These are phyloP conservation scores for Ridgeia piscesae DNA, from an alignment of 1,140 invertebrate species.

Conservation along the genomic window DNA sequence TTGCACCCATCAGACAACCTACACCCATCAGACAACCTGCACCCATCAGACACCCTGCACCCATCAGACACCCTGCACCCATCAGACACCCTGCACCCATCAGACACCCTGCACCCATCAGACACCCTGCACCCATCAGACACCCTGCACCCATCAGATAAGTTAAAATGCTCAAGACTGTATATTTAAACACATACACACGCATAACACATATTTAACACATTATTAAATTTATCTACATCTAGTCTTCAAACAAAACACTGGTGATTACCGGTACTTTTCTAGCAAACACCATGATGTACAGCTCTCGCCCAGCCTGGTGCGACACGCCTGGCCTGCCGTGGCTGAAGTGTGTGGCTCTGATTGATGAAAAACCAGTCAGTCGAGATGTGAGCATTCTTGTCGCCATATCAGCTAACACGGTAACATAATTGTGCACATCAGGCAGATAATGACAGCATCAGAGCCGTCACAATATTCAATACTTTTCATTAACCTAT, in stretches of 20 bases:
- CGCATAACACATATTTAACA: too few species aligned
- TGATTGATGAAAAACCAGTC: background rate
- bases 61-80: background rate
- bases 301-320: too few species aligned
- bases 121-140: background rate
- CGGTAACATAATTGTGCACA: background rate
- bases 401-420: background rate
- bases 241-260: too few species aligned
- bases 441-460: background rate
- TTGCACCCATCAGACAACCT: too few species aligned
- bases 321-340: too few species aligned
- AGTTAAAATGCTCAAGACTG: too few species aligned
- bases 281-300: too few species aligned
- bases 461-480: background rate
- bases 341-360: background rate
- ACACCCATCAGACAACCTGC: too few species aligned
- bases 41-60: background rate
- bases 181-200: too few species aligned
- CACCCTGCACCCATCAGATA: background rate
- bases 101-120: background rate
- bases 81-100: background rate
- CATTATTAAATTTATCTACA: too few species aligned
- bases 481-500: conserved; percentile 6
- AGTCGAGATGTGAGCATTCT: background rate
- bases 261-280: too few species aligned